Evolutionary conservation across 2,888 invertebrate genomes (phyloP), one percentile per base, ranked within the genome.

Genomic region (Drosophila nigricruria): DNA sequence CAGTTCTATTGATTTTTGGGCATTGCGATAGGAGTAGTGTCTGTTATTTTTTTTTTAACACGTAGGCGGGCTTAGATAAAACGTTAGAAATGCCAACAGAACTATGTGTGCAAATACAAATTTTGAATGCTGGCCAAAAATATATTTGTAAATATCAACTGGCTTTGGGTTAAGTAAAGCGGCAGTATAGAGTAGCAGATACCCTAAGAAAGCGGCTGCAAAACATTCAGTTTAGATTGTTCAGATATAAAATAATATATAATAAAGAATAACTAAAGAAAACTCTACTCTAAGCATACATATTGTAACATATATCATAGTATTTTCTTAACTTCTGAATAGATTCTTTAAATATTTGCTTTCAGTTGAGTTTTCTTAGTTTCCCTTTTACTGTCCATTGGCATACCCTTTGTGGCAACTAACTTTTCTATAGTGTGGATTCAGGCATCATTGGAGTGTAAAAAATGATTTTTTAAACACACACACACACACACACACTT

Each of bases 381-480:
- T 50, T 47, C 2, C n/a, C 18, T 18, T 18, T 14, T 14, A n/a
- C 18, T 32, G 18, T 18, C 49, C 18, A 20, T 14, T 59, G n/a
- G 3, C 3, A 38, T 18, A 54, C 45, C 60, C 57, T 43, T 56
- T 53, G 42, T 56, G 67, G 23, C 14, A 20, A 53, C 14, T 23
- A 25, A 49, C 56, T 43, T 60, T 62, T 53, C 12, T 23, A 43
- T 58, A 61, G 61, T 38, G 50, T 73, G 62, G 56, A 76, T 72
- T 79, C 59, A 52, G 64, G 70, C 76, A 71, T 73, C 74, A 71
- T 75, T 83, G 78, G 73, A 69, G 78, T 82, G 83, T 78, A 80
- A 80, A 86, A 78, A 81, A 78, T 88, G 81, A 76, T 82, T 78
- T 85, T 82, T 82, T 67, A 77, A 82, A 80, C 66, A 71, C 52